Conservation (phyloP, 1,140 invertebrate species). For the Eupristina koningsbergeri region DNA sequence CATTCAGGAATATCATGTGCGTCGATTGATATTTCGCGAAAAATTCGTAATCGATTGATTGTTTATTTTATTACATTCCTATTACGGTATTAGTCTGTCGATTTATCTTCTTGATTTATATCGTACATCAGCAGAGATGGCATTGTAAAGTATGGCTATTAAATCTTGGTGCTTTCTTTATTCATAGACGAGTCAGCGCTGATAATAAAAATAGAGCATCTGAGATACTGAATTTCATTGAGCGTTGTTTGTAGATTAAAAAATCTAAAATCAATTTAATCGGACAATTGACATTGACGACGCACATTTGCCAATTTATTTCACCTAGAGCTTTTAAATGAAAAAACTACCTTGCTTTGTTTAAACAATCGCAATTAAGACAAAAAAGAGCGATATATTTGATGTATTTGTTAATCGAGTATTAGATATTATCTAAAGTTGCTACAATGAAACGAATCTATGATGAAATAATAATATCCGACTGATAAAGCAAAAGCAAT, state of each 20-base stretch:
- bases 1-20: background rate
- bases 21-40: conserved; percentile 32
- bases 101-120: conserved; percentile 34
- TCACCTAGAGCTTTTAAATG: too few species aligned
- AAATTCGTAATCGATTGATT: conserved; percentile 29
- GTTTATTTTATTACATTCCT: conserved; percentile 33
- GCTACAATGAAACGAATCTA: background rate
- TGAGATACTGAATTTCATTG: background rate
- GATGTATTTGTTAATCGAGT: background rate
- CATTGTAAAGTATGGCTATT: background rate
- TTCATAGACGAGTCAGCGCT: background rate
- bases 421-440: background rate
- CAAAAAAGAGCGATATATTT: too few species aligned
- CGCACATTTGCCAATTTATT: too few species aligned
- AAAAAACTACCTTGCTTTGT: too few species aligned
- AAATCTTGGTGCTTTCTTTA: background rate
- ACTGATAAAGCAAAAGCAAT: background rate
- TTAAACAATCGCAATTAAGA: too few species aligned
- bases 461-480: background rate
- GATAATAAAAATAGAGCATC: conserved; percentile 29
- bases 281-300: too few species aligned
- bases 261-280: background rate
- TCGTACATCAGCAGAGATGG: background rate
- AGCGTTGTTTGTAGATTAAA: background rate
- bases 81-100: conserved; percentile 17